Evolutionary conservation across 2,797 vertebrate genomes (phyloP).

Genomic region (Apodemus agrarius): DNA sequence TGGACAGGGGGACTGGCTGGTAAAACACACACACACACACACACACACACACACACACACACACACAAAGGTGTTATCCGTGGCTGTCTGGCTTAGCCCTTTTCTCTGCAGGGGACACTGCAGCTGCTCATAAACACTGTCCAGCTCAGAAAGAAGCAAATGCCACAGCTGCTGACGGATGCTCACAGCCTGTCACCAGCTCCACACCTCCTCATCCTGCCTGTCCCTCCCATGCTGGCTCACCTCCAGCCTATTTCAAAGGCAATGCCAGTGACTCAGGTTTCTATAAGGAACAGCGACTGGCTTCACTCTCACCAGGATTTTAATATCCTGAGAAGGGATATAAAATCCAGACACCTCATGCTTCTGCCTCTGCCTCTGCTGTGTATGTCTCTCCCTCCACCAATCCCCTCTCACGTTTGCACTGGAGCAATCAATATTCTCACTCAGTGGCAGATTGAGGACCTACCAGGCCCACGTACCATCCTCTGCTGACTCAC

Average conservation of each 20-base stretch:
- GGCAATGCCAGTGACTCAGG: not conserved
- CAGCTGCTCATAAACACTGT: not conserved
- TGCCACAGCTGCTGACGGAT: not conserved
- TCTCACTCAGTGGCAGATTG: not conserved
- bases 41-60: too few relatives aligned
- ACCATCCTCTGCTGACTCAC: constrained; percentile 36
- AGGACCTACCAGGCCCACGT: not conserved
- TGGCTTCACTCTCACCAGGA: not conserved
- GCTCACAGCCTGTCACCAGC: not conserved
- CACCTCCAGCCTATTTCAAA: not conserved
- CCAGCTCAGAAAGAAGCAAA: not conserved
- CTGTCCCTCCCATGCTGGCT: not conserved
- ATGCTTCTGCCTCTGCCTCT: not conserved
- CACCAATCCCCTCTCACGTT: not conserved
- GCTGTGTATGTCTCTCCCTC: not conserved
- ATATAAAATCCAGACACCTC: not conserved
- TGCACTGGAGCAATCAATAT: not conserved
- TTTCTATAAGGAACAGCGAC: not conserved
- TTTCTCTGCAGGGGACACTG: not conserved
- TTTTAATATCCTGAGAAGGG: not conserved
- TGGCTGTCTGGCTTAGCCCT: not conserved
- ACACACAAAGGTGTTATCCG: not conserved
- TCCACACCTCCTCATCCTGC: not conserved
- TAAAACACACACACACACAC: not conserved
- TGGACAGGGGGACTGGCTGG: not conserved